Conservation (phyloP, 2,888 invertebrate genomes). For the Strigamia crassipes region DNA sequence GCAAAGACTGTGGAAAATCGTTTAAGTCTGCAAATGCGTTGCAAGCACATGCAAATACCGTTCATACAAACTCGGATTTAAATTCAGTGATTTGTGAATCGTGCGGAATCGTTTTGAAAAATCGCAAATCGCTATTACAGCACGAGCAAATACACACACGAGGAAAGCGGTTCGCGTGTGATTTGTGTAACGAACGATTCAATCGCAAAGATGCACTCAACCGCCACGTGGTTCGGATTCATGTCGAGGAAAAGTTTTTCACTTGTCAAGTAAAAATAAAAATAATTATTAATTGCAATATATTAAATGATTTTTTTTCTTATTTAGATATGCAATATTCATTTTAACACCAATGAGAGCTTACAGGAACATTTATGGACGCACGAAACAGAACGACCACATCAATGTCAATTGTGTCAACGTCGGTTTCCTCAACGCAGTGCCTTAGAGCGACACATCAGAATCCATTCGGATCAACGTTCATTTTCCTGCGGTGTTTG, state of each 20-base stretch:
- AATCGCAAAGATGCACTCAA: slow-evolving; percentile 45
- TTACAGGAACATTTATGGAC: slow-evolving; percentile 44
- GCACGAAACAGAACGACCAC: slow-evolving; percentile 44
- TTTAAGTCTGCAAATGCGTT: slow-evolving; percentile 39
- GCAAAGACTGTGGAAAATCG: slow-evolving; percentile 43
- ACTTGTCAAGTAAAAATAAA: slow-evolving; percentile 42
- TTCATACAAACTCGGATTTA: not conserved
- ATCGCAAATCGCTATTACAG: slow-evolving; percentile 43
- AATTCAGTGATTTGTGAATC: slow-evolving; percentile 41
- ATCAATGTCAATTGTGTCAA: slow-evolving; percentile 43
- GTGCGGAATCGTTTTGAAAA: slow-evolving; percentile 45
- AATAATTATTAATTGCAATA: not conserved
- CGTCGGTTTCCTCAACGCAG: slow-evolving; percentile 45
- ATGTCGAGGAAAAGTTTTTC: slow-evolving; percentile 45
- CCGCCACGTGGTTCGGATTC: slow-evolving; percentile 44
- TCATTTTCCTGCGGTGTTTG: slow-evolving; percentile 36
- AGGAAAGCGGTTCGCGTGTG: slow-evolving; percentile 44
- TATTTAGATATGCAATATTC: slow-evolving; percentile 20
- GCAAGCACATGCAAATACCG: slow-evolving; percentile 33
- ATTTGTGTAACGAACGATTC: slow-evolving; percentile 43
- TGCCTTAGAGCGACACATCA: slow-evolving; percentile 45
- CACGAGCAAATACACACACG: slow-evolving; percentile 45
- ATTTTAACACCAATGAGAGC: slow-evolving; percentile 42
- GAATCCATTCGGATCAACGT: slow-evolving; percentile 7
- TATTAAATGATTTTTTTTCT: not conserved